phyloP scores from a whole-genome alignment of 1,140 invertebrate genomes.

The Ips typographus region DNA sequence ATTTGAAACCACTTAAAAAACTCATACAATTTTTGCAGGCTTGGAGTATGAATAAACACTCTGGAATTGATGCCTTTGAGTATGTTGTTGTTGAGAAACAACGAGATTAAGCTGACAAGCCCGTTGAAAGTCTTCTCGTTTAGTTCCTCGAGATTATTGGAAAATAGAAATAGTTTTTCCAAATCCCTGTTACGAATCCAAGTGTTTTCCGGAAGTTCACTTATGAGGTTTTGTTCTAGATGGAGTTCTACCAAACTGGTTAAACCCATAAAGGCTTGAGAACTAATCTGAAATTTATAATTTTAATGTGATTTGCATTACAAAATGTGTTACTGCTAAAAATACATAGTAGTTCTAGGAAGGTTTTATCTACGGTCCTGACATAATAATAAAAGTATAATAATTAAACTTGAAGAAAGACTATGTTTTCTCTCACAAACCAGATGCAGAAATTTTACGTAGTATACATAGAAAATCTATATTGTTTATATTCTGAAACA shows the following conservation, averaged over 20 bases:
- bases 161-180: conserved; percentile 49
- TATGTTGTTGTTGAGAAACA: conserved; percentile 50
- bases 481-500: too few relatives aligned
- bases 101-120: conserved; percentile 44
- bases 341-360: background rate
- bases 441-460: too few relatives aligned
- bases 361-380: background rate
- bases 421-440: too few relatives aligned
- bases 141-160: conserved; percentile 49
- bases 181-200: conserved; percentile 43
- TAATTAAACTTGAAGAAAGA: background rate
- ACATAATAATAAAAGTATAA: background rate
- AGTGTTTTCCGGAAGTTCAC: conserved; percentile 44
- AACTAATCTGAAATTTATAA: conserved; percentile 40
- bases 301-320: conserved; percentile 2
- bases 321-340: background rate
- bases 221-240: conserved; percentile 48
- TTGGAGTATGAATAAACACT: conserved; percentile 45
- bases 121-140: conserved; percentile 46
- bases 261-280: conserved; percentile 43
- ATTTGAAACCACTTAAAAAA: background rate
- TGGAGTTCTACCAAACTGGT: conserved; percentile 46
- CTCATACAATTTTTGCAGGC: conserved; percentile 48
- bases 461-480: too few relatives aligned
- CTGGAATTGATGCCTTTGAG: conserved; percentile 43